Base-by-base conservation (phyloP, 2,888 invertebrate genomes). In the Tubulanus polymorphus region DNA sequence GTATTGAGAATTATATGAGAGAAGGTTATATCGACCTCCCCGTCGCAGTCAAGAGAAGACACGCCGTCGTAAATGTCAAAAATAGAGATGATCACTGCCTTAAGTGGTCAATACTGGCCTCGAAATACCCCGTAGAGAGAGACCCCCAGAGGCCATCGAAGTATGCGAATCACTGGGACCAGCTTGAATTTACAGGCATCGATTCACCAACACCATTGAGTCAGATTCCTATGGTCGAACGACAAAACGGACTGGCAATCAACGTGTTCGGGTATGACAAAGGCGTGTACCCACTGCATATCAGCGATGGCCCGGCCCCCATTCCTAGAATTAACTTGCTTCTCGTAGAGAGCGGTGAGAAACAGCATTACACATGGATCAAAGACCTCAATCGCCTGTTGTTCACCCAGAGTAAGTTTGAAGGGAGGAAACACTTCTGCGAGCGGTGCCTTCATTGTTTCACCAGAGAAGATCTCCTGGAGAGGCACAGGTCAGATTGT, bases 31-130 rank as follows among this genome's bases (percentile, higher is more conserved):
- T 59, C 47, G 30, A 18, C 20, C 54, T 59, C 18, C 59, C 56
- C 18, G 37, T 26, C 15, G 50, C 26, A 20, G 54, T 56, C 18
- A 37, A 25, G 41, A 48, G 27, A 32, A 56, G 56, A 52, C 52
- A 59, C 46, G 58, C 53, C 6, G 37, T 47, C 15, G 28, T 59
- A 1, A 59, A 54, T 20, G 48, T 56, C 26, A 48, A 55, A 29
- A 58, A 60, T 55, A 58, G 30, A 29, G 57, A 55, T 26, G 55
- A 51, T 50, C 12, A 54, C 41, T 54, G 55, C 49, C 53, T 58
- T 8, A 37, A 45, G 8, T 58, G 53, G 56, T 23, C 48, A n/a
- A 5, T 5, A 23, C 3, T 41, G 41, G 18, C 41, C 20, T 8
- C 6, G 6, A 41, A 41, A 23, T 41, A 41, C 41, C 5, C 29